Evolutionary conservation across 2,113 vertebrate species (phyloP).

Genomic region (Leucosticte australis): DNA sequence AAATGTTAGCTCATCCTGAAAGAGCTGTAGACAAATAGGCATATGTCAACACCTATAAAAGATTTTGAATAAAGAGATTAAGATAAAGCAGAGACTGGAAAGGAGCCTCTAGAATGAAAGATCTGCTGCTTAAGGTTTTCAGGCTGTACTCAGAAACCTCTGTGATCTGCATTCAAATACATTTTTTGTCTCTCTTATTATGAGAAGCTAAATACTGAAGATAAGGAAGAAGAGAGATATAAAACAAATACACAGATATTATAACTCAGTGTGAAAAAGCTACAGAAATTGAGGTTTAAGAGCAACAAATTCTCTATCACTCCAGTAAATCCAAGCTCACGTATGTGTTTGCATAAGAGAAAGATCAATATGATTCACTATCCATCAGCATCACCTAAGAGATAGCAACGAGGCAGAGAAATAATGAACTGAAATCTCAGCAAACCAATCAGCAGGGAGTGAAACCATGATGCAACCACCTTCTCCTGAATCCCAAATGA

Average conservation of each 20-base stretch:
- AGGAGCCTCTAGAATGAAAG: slow-evolving; percentile 7
- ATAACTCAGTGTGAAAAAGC: neutral
- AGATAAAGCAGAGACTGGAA: neutral
- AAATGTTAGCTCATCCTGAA: neutral
- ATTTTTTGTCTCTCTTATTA: neutral
- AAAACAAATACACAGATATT: slow-evolving; percentile 1
- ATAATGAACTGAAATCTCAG: slow-evolving; percentile 3
- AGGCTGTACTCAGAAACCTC: neutral
- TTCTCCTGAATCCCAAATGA: neutral
- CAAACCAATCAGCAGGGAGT: neutral
- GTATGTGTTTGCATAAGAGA: neutral
- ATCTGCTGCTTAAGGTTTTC: neutral
- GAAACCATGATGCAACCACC: neutral
- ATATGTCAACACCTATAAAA: neutral
- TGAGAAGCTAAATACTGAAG: slow-evolving; percentile 12
- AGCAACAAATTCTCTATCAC: neutral
- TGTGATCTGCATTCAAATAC: slow-evolving; percentile 8
- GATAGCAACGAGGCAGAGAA: neutral
- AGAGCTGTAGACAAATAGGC: neutral
- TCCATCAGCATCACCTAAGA: neutral
- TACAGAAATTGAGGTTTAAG: neutral
- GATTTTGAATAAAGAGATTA: slow-evolving; percentile 5
- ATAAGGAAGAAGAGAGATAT: neutral
- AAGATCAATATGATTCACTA: neutral
- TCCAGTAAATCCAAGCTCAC: neutral